phyloP scores from a whole-genome alignment of 2,888 invertebrate genomes.

The Pollenia labialis region DNA sequence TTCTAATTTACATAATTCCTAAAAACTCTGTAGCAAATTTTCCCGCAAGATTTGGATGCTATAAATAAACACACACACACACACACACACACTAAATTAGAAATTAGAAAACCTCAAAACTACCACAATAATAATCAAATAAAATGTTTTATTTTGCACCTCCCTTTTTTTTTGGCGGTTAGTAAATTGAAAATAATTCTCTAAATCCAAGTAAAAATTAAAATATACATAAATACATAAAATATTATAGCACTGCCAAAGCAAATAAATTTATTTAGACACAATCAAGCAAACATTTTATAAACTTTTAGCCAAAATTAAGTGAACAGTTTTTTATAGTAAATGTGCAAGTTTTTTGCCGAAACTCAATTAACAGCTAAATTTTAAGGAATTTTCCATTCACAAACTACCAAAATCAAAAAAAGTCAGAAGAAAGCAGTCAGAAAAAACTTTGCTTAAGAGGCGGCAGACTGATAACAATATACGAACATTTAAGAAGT shows the following conservation, averaged over 20 bases:
- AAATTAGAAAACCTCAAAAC: conserved; percentile 59
- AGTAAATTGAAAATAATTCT: conserved; percentile 65
- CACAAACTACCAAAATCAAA: no score
- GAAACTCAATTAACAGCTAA: conserved; percentile 68
- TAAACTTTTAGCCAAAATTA: conserved; percentile 72
- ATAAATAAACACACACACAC: neutral
- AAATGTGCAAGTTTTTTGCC: conserved; percentile 1
- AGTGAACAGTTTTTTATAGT: conserved; percentile 63
- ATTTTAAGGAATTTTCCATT: conserved; percentile 48
- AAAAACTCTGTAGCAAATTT: neutral
- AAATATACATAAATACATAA: neutral
- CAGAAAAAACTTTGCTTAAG: conserved; percentile 20
- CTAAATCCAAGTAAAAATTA: conserved; percentile 19
- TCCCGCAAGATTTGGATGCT: neutral
- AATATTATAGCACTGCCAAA: neutral
- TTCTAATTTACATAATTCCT: neutral
- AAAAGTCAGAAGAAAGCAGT: neutral
- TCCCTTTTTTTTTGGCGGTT: conserved; percentile 53
- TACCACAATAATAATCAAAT: conserved; percentile 64
- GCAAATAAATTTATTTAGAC: conserved; percentile 29
- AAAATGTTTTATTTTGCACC: conserved; percentile 28
- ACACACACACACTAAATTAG: neutral
- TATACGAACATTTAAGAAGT: conserved; percentile 53
- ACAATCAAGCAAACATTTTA: conserved; percentile 53
- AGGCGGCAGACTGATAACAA: conserved; percentile 53